Conservation (phyloP, 2,113 vertebrate genomes). For the Numida meleagris region DNA sequence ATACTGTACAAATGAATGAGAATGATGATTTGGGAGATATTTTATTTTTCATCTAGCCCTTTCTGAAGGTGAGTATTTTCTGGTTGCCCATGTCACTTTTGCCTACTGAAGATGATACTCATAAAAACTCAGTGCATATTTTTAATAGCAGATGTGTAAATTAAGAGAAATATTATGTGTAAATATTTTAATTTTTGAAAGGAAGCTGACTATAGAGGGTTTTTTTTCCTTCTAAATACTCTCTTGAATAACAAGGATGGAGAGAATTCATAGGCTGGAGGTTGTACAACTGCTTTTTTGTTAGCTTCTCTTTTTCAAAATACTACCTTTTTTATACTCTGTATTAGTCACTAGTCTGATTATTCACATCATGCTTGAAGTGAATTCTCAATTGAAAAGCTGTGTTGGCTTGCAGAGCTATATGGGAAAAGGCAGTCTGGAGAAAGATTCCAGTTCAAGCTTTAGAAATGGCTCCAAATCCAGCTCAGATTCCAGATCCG, state of each 20-base stretch:
- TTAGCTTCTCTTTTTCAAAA: conserved; percentile 17
- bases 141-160: background rate
- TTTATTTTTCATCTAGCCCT: conserved; percentile 44
- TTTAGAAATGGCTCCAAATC: background rate
- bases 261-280: conserved; percentile 15
- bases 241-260: background rate
- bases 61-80: conserved; percentile 71
- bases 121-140: background rate
- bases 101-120: background rate
- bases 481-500: background rate
- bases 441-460: background rate
- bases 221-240: background rate
- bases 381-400: background rate
- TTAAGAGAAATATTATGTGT: background rate
- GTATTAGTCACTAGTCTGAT: background rate
- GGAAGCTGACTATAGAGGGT: background rate
- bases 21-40: conserved; percentile 57
- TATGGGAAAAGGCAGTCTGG: background rate
- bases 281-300: background rate
- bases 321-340: background rate
- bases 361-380: background rate
- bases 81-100: background rate
- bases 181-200: background rate
- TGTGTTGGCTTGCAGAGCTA: background rate
- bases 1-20: conserved; percentile 32